Evolutionary conservation across 2,888 invertebrate genomes (phyloP).

Genomic region (Pterostichus niger): DNA sequence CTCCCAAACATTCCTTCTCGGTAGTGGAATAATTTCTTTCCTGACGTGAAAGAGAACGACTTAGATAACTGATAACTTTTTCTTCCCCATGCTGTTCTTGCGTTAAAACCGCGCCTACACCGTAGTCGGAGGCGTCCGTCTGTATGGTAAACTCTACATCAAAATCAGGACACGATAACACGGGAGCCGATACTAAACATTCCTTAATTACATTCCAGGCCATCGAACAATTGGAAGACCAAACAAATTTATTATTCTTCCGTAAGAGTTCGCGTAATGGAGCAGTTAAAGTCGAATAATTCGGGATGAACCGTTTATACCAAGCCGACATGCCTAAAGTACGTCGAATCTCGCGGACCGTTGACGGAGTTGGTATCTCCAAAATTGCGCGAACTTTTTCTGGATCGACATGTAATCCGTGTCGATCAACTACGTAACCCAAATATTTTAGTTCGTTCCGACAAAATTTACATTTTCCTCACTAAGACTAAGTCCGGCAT

Average conservation of each 20-base stretch:
- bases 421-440: slow-evolving; percentile 62
- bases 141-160: slow-evolving; percentile 54
- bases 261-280: too few species aligned
- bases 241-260: background rate
- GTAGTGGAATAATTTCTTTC: slow-evolving; percentile 65
- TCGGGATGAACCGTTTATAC: slow-evolving; percentile 68
- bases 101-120: slow-evolving; percentile 62
- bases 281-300: slow-evolving; percentile 19
- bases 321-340: slow-evolving; percentile 65
- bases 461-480: slow-evolving; percentile 68
- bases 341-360: slow-evolving; percentile 14
- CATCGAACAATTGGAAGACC: background rate
- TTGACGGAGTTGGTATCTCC: slow-evolving; percentile 64
- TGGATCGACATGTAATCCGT: slow-evolving; percentile 40
- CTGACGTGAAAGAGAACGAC: slow-evolving; percentile 5
- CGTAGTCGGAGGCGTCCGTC: slow-evolving; percentile 62
- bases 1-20: slow-evolving; percentile 66
- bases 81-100: slow-evolving; percentile 64
- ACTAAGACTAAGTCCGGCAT: slow-evolving; percentile 68
- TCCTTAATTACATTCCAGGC: background rate
- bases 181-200: background rate
- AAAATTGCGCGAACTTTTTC: slow-evolving; percentile 56
- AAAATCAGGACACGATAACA: slow-evolving; percentile 39
- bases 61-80: slow-evolving; percentile 34
- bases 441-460: slow-evolving; percentile 55